Evolutionary conservation across 2,888 invertebrate genomes (phyloP).

Genomic region (Globia sparganii): DNA sequence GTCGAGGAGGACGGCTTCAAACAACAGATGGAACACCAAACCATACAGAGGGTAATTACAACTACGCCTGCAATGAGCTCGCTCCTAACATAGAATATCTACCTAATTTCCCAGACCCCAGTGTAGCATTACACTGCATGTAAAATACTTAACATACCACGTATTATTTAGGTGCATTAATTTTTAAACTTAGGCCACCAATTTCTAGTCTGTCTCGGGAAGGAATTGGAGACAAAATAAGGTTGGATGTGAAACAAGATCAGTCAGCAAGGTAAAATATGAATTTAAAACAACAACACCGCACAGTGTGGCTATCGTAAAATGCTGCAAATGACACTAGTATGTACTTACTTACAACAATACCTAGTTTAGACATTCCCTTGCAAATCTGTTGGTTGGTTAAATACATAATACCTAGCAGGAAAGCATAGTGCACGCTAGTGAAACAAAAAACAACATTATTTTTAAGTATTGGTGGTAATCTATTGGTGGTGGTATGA

Average conservation of each 20-base stretch:
- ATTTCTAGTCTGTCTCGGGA: constrained; percentile 89
- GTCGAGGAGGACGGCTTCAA: constrained; percentile 88
- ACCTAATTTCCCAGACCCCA: constrained; percentile 58
- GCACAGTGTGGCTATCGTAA: constrained; percentile 84
- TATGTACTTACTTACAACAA: constrained; percentile 60
- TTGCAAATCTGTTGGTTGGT: constrained; percentile 52
- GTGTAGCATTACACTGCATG: constrained; percentile 76
- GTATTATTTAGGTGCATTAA: constrained; percentile 77
- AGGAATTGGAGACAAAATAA: constrained; percentile 90
- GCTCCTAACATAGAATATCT: constrained; percentile 55
- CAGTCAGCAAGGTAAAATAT: constrained; percentile 88
- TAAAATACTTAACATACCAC: constrained; percentile 73
- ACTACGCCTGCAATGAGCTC: constrained; percentile 50
- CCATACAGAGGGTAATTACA: constrained; percentile 88
- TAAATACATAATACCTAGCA: constrained; percentile 38
- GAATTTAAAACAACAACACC: constrained; percentile 75
- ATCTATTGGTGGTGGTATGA: constrained; percentile 67
- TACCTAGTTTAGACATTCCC: constrained; percentile 56
- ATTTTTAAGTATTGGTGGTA: constrained; percentile 57
- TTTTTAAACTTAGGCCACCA: constrained; percentile 85
- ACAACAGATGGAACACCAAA: constrained; percentile 88
- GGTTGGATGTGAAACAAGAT: constrained; percentile 88
- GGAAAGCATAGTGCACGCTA: constrained; percentile 66
- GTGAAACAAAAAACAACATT: constrained; percentile 46
- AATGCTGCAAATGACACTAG: constrained; percentile 69